These are phyloP conservation scores for Creontiades dilutus DNA, from an alignment of 2,888 invertebrate species.

Conservation along the genomic window DNA sequence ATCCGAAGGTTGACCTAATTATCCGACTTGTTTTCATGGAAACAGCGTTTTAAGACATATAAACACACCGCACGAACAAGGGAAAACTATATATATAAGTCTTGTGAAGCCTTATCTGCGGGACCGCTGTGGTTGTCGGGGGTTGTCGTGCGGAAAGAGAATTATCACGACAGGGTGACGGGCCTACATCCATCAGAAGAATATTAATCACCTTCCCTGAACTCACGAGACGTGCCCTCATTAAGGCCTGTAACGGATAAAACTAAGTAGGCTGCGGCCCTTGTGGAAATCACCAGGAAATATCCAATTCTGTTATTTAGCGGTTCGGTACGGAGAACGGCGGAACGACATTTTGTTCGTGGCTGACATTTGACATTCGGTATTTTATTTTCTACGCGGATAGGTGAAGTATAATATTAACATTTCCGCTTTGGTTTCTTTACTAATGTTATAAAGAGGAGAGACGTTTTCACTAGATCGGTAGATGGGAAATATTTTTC, in stretches of 20 bases:
- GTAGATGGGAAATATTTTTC: too few relatives aligned
- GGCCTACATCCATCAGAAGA: constrained; percentile 58
- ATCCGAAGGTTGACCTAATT: background rate
- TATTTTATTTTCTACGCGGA: too few relatives aligned
- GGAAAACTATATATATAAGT: background rate
- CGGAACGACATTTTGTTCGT: too few relatives aligned
- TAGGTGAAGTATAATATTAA: too few relatives aligned
- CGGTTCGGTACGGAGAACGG: too few relatives aligned
- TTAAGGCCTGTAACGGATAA: background rate
- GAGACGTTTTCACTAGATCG: too few relatives aligned
- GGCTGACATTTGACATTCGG: too few relatives aligned
- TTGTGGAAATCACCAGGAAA: background rate
- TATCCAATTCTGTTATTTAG: too few relatives aligned
- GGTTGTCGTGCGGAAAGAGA: constrained; percentile 41
- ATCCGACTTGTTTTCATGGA: background rate
- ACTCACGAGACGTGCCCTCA: constrained; percentile 48
- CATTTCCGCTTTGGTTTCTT: too few relatives aligned
- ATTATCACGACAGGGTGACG: constrained; percentile 61
- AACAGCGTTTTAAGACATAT: background rate
- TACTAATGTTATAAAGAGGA: too few relatives aligned
- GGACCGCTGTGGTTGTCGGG: constrained; percentile 24
- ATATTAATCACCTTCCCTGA: constrained; percentile 50
- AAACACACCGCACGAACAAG: constrained; percentile 33
- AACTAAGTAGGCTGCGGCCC: background rate
- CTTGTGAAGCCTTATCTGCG: constrained; percentile 11